Base-by-base conservation (phyloP, 2,797 vertebrate genomes). In the Poeciliopsis infans region DNA sequence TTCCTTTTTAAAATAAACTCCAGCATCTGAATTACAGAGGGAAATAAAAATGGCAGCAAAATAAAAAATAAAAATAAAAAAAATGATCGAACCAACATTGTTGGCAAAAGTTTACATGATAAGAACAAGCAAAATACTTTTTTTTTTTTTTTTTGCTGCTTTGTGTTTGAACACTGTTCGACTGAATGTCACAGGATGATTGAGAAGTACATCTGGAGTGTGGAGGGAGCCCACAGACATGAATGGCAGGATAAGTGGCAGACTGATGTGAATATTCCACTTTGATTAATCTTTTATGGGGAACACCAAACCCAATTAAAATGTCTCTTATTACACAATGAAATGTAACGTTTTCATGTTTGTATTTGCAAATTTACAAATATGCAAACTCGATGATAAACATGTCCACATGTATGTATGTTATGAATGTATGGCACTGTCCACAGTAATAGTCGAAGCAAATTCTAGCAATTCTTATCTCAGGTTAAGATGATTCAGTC, bases 141-240 rank as follows among this genome's bases (percentile, higher is more conserved):
- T 49, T 74, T 36, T 82, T 46, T 72, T 53, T 74, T 31, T 81
- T 53, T 72, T 83, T 46, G 79, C 68, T 75, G 78, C 75, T 80
- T 74, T 69, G 84, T 79, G 74, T 90, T 83, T 86, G 69, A 90
- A 88, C 68, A 72, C 74, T 76, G 74, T 84, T 88, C 85, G 89
- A 85, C 82, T 79, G 31, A 59, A 41, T 46, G 89, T 89, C 88
- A 68, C 85, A 47, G 79, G 81, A 90, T 94, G 93, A 94, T 85
- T 94, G 91, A 95, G 92, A 94, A 92, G 88, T 74, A 88, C 59
- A 81, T 86, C 76, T 90, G 82, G 88, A 83, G 89, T 57, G 88
- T 87, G 91, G 86, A 84, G 87, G 87, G 83, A 89, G 68, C 91
- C 80, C 69, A 78, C 85, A 85, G 90, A 80, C 84, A 82, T 93